Base-by-base conservation (phyloP, 2,113 vertebrate genomes). In the Morone saxatilis region DNA sequence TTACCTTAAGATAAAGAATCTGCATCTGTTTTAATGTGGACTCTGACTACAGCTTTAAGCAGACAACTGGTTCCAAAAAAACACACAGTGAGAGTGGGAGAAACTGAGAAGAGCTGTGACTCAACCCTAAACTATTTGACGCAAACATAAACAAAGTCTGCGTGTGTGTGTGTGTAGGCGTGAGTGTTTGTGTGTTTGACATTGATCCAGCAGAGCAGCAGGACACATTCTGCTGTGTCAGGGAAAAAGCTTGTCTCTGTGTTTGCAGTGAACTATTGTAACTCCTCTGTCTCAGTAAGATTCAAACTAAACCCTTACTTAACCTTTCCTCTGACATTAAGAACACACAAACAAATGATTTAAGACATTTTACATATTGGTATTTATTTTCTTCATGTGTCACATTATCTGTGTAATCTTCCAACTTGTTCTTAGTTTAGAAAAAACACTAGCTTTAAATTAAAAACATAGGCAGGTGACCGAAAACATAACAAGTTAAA, bases 141-240 rank as follows among this genome's bases (percentile, higher is more conserved):
- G 3, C 51, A 79, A 86, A 84, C 50, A 81, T 76, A 67, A 85
- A 87, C 66, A 82, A 62, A 68, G 48, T 66, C 7, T 0, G 57
- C 51, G 47, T 59, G 73, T 56, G 76, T 14, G 45, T 41, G 68
- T 50, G 41, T 7, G 22, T 54, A 7, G 51, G 69, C 36, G 66
- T 67, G 60, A 36, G 40, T 38, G 61, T 51, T n/a, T 25, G 60
- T 78, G 25, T 67, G 76, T 66, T 36, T 78, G 73, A 73, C 63
- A 84, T 38, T 57, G 69, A 81, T 83, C 86, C 80, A 89, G 66
- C 69, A 41, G 41, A 79, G 71, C 71, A 70, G 84, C 76, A 76
- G 61, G 81, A 76, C 54, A 22, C 51, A 79, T 66, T 84, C n/a
- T 89, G 85, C 88, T 59, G 41, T 84, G 86, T 91, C 84, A 90